A percentile compares a stretch with the other conserved stretches of the same genome.
phyloP scores from a whole-genome alignment of 2,888 invertebrate genomes.

The Ochropacha duplaris region DNA sequence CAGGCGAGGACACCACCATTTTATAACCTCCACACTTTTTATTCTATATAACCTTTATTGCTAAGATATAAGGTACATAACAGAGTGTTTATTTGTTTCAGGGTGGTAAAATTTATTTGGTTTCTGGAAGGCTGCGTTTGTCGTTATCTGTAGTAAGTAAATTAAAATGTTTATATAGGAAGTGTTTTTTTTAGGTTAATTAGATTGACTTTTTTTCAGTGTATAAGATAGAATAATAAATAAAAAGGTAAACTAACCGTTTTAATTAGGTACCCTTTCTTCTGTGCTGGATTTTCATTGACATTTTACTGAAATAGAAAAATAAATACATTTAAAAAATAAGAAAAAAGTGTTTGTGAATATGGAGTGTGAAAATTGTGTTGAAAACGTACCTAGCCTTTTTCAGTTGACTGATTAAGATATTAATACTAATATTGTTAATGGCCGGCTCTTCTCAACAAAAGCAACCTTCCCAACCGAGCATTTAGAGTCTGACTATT shows the following conservation, averaged over 20 bases:
- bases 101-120: constrained; percentile 28
- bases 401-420: neutral
- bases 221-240: too few species aligned
- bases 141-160: constrained; percentile 59
- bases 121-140: constrained; percentile 56
- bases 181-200: constrained; percentile 23
- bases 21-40: constrained; percentile 39
- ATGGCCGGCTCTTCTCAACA: too few species aligned
- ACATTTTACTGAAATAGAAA: neutral
- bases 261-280: neutral
- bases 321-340: neutral
- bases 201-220: neutral
- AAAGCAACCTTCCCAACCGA: too few species aligned
- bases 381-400: too few species aligned
- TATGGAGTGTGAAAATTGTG: too few species aligned
- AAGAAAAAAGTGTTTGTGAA: neutral
- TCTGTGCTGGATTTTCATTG: neutral
- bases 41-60: constrained; percentile 23
- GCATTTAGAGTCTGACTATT: too few species aligned
- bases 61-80: constrained; percentile 36
- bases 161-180: constrained; percentile 48
- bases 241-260: neutral
- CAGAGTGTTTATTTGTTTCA: constrained; percentile 19
- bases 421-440: too few species aligned
- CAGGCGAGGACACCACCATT: constrained; percentile 42